phyloP scores from a whole-genome alignment of 2,888 invertebrate species.

The Chrysodeixis includens region DNA sequence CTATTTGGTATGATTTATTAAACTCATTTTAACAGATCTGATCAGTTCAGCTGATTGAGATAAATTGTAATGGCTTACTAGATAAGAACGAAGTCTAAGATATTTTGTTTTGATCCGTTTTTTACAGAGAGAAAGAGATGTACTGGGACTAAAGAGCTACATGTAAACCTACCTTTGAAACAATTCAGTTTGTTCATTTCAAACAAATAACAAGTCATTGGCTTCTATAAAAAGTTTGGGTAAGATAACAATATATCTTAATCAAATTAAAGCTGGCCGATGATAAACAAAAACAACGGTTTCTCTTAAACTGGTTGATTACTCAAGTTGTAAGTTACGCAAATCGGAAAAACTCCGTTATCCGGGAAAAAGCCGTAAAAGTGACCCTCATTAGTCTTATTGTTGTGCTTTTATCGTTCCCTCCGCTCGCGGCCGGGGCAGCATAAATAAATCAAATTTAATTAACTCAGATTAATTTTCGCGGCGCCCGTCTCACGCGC shows the following conservation, averaged over 20 bases:
- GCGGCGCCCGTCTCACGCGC: conserved; percentile 76
- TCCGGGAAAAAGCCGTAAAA: conserved; percentile 84
- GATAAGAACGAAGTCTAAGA: too few species aligned
- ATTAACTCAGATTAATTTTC: conserved; percentile 89
- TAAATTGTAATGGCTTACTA: too few species aligned
- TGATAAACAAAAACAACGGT: conserved; percentile 56
- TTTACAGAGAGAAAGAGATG: too few species aligned
- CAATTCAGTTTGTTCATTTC: not conserved
- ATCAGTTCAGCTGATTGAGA: too few species aligned
- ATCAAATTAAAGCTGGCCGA: conserved; percentile 43
- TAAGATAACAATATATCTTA: conserved; percentile 28
- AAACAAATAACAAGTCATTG: conserved; percentile 8
- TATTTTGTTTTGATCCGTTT: too few species aligned
- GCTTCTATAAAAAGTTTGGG: conserved; percentile 22
- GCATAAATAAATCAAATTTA: conserved; percentile 89
- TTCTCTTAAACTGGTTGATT: conserved; percentile 68
- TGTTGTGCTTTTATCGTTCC: conserved; percentile 86
- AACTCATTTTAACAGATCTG: too few species aligned
- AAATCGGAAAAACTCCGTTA: conserved; percentile 84
- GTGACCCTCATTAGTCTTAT: conserved; percentile 86
- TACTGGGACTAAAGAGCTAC: too few species aligned
- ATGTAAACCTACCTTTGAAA: too few species aligned
- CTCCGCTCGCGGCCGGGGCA: conserved; percentile 71
- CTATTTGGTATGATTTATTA: too few species aligned
- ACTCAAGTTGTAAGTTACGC: conserved; percentile 73